These are phyloP conservation scores for Ericerus pela DNA, from an alignment of 1,140 invertebrate species.

Conservation along the genomic window DNA sequence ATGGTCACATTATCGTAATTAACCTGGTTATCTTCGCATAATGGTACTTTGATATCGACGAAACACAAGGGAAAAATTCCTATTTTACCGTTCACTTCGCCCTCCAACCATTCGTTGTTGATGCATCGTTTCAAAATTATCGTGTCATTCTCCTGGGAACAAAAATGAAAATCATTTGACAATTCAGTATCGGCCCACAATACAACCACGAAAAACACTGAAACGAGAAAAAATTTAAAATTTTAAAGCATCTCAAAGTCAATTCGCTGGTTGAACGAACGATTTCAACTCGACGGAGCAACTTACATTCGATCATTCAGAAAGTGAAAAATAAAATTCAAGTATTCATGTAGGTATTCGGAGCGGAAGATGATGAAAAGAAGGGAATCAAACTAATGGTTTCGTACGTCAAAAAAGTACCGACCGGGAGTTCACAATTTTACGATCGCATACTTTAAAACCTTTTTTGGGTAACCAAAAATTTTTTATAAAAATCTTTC, in stretches of 20 bases:
- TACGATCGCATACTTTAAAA: too few species aligned
- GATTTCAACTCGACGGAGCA: neutral
- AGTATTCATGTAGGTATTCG: too few species aligned
- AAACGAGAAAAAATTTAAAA: neutral
- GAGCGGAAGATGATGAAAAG: too few species aligned
- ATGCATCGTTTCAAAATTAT: conserved; percentile 49
- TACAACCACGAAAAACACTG: too few species aligned
- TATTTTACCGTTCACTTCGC: conserved; percentile 41
- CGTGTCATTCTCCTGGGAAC: conserved; percentile 47
- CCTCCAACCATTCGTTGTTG: conserved; percentile 66
- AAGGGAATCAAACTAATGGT: too few species aligned
- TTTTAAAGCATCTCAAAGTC: neutral
- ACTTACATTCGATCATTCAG: too few species aligned
- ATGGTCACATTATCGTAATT: conserved; percentile 25
- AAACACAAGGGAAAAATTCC: conserved; percentile 71
- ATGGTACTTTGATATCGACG: conserved; percentile 56
- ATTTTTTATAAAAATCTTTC: too few species aligned
- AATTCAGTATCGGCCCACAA: neutral
- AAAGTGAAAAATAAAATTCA: too few species aligned
- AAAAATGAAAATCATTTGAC: conserved; percentile 16
- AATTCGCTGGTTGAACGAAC: neutral
- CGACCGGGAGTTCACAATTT: too few species aligned
- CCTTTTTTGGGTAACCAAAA: too few species aligned
- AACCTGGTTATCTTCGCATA: conserved; percentile 31
- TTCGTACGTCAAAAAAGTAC: too few species aligned